phyloP scores from a whole-genome alignment of 2,113 vertebrate genomes.

The Sphaerodactylus townsendi region DNA sequence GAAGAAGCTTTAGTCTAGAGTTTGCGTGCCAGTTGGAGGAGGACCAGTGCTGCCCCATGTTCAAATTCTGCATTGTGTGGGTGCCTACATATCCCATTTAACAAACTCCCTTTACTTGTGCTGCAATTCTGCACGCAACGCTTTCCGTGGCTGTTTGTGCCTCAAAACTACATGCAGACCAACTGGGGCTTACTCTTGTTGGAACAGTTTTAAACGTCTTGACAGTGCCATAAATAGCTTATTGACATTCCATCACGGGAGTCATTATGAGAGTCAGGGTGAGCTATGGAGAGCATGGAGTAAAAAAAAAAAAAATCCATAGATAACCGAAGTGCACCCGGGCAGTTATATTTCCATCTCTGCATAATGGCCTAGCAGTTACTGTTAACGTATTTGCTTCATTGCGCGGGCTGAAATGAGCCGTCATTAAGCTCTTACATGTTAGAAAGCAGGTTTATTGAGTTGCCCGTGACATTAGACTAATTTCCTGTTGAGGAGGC shows the following conservation, averaged over 20 bases:
- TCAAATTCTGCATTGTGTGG: rapidly evolving
- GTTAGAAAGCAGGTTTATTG: slow-evolving; percentile 67
- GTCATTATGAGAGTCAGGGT: slow-evolving; percentile 66
- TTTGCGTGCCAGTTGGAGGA: not conserved
- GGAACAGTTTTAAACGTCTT: slow-evolving; percentile 34
- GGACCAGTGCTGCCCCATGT: rapidly evolving
- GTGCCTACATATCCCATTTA: not conserved
- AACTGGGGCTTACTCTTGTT: slow-evolving; percentile 2
- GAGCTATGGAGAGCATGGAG: slow-evolving; percentile 56
- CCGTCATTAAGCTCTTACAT: slow-evolving; percentile 59
- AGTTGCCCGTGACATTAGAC: slow-evolving; percentile 61
- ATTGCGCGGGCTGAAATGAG: slow-evolving; percentile 57
- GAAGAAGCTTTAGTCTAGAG: not conserved
- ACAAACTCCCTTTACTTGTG: not conserved
- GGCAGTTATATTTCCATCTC: slow-evolving; percentile 62
- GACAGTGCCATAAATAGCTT: slow-evolving; percentile 53
- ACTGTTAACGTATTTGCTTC: slow-evolving; percentile 64
- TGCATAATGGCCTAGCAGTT: slow-evolving; percentile 62
- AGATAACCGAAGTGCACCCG: slow-evolving; percentile 49
- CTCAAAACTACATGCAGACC: not conserved
- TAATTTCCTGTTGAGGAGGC: slow-evolving; percentile 69
- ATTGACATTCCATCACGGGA: slow-evolving; percentile 66
- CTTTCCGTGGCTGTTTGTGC: too few species aligned
- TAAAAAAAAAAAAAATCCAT: slow-evolving; percentile 63
- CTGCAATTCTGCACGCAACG: not conserved